Evolutionary conservation across 1,140 invertebrate species (phyloP), one percentile per base, ranked within the genome.

Genomic region (Philaenus spumarius): DNA sequence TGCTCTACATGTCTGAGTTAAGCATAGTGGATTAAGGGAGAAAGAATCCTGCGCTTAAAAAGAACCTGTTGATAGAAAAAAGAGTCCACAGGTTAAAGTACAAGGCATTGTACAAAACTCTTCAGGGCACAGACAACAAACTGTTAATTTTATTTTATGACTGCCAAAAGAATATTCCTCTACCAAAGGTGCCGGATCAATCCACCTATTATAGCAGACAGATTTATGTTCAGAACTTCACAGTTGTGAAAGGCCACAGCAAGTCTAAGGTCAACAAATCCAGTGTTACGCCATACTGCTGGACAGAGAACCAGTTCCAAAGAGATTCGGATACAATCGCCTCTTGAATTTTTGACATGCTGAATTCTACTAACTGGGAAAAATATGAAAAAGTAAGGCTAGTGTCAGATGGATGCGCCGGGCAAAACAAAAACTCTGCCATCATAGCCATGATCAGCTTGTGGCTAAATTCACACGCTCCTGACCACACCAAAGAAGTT

Each of bases 271-370:
- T 66, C n/a, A 59, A 37, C 14, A 37, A 57, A 61, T 35, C 62
- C 43, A 69, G 64, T 59, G 64, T 70, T 9, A 57, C 58, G 59
- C 61, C 59, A 50, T n/a, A n/a, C n/a, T n/a, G n/a, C n/a, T n/a
- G n/a, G n/a, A n/a, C n/a, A n/a, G n/a, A n/a, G n/a, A n/a, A 62
- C 34, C 35, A 62, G 26, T 62, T 52, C 45, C 17, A 12, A 9
- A 70, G 69, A 64, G 62, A 62, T 37, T 64, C 66, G 1, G 69
- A 71, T 62, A 60, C 62, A 57, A 69, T 71, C 24, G 42, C 62
- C 12, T 63, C 61, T 34, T 57, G 62, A 20, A 64, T 71, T 24
- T 66, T 62, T 57, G 40, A 71, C 54, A 48, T 15, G 15, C 54
- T 70, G n/a, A 61, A 48, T 19, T 62, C 63, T 58, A 60, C 55